phyloP scores from a whole-genome alignment of 2,888 invertebrate species.

The Tenodera sinensis region DNA sequence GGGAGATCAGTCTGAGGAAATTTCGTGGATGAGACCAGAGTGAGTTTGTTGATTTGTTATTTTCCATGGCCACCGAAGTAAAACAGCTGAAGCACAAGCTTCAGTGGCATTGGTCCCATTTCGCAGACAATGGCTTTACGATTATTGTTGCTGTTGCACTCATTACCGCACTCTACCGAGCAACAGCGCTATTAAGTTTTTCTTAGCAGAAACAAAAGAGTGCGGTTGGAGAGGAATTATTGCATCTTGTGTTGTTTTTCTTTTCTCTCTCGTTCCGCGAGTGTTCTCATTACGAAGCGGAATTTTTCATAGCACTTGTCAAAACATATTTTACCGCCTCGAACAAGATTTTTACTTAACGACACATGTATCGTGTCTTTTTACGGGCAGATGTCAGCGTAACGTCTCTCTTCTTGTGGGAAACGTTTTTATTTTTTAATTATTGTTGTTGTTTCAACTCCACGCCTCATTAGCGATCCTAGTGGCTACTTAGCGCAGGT shows the following conservation, averaged over 20 bases:
- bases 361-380: neutral
- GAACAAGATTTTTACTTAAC: neutral
- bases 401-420: neutral
- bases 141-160: neutral
- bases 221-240: neutral
- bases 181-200: neutral
- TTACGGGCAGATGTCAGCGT: neutral
- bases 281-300: neutral
- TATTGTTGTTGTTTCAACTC: neutral
- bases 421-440: neutral
- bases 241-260: neutral
- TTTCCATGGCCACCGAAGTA: too few species aligned
- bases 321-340: neutral
- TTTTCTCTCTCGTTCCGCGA: neutral
- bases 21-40: too few species aligned
- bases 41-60: too few species aligned
- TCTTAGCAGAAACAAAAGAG: neutral
- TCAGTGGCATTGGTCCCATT: neutral
- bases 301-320: neutral
- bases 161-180: neutral
- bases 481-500: neutral
- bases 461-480: neutral
- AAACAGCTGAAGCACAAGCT: neutral
- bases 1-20: too few species aligned
- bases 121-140: neutral